Base-by-base conservation (phyloP, 1,140 invertebrate species). In the Lepidurus packardi region DNA sequence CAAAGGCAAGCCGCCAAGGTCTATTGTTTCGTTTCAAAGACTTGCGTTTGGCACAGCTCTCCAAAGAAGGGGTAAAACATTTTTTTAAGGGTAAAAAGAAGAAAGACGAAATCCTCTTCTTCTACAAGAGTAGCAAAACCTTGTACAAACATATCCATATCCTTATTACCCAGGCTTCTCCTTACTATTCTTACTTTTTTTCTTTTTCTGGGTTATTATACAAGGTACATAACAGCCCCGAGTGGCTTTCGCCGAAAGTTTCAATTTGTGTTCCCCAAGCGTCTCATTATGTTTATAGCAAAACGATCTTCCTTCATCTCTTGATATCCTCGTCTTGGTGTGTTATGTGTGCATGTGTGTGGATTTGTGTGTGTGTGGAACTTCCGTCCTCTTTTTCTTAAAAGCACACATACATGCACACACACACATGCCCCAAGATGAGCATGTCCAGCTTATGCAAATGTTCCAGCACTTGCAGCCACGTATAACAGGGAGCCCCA, bases 391-490 rank as follows among this genome's bases (percentile, higher is more conserved):
- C 53, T 65, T 65, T 65, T 65, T 21, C 13, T 65, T 65, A 34
- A 34, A 34, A 34, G 4, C 34, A 34, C 34, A 34, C 2, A 34
- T 4, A 21, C 53, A 65, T n/a, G 53, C 16, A 65, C 53, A 65
- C 21, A 65, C 21, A 65, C 53, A 65, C 53, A 65, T 13, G 21
- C 16, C 16, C 53, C 53, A 65, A 65, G 53, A 65, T 65, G 53
- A 65, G 53, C 53, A 65, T 16, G 21, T 65, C 53, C 53, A 65
- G 53, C 53, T 65, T 65, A 65, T 65, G 53, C 53, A 65, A 65
- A 65, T 65, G 53, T 65, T 65, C 53, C 53, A 65, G 21, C 53
- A 65, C 53, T 65, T 65, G 53, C 53, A 65, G 53, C 53, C 53
- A 34, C 34, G 34, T 34, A 34, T 2, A 34, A 34, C 2, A 34